Conservation (phyloP, 2,113 vertebrate genomes). For the Morone saxatilis region DNA sequence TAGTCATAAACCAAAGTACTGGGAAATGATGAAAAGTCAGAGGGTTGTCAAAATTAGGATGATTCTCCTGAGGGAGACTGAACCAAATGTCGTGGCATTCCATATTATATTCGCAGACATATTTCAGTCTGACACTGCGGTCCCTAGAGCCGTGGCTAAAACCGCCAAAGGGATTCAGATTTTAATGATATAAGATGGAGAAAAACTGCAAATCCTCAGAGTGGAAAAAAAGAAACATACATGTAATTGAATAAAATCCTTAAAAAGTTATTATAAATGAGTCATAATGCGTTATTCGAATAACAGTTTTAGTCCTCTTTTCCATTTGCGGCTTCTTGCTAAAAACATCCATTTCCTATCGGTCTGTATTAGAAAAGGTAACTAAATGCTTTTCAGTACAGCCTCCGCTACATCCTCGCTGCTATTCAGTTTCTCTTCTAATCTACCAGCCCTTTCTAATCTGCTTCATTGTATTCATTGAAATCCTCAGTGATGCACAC, state of each 20-base stretch:
- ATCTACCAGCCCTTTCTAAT: slow-evolving; percentile 49
- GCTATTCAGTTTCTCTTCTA: slow-evolving; percentile 23
- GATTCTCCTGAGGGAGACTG: too few relatives aligned
- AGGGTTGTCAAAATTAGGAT: too few relatives aligned
- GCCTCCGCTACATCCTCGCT: background rate
- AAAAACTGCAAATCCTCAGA: background rate
- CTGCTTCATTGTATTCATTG: slow-evolving; percentile 53
- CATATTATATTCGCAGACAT: too few relatives aligned
- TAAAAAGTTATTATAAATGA: background rate
- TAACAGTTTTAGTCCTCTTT: background rate
- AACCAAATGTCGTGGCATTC: too few relatives aligned
- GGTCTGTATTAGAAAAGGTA: background rate
- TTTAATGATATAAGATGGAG: background rate
- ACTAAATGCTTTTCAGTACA: slow-evolving; percentile 8
- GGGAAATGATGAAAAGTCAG: too few relatives aligned
- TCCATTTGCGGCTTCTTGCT: background rate
- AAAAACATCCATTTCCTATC: background rate
- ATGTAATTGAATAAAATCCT: background rate
- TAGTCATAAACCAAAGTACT: too few relatives aligned
- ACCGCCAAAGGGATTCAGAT: background rate
- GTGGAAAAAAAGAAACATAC: background rate
- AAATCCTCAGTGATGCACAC: slow-evolving; percentile 54
- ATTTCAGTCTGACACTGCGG: too few relatives aligned
- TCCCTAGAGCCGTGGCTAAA: background rate
- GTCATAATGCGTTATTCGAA: too few relatives aligned